Conservation (phyloP, 2,797 vertebrate genomes). For the Myotis myotis region DNA sequence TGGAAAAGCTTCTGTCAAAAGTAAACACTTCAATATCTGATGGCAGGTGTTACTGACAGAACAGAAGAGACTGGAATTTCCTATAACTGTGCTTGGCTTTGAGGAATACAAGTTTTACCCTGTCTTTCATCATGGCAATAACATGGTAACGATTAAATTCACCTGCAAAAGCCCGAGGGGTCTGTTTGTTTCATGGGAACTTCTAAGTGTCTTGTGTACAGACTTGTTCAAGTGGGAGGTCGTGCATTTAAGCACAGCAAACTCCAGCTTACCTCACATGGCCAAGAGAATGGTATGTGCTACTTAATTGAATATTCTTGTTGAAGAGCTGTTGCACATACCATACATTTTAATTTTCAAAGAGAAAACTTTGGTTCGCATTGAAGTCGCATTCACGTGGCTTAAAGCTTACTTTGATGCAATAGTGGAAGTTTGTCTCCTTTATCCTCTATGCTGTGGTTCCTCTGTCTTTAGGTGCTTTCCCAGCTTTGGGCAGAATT, state of each 20-base stretch:
- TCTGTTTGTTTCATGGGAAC: constrained; percentile 69
- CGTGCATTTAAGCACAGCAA: constrained; percentile 19
- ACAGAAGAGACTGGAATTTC: constrained; percentile 62
- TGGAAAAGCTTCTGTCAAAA: constrained; percentile 63
- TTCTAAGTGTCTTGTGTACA: constrained; percentile 67
- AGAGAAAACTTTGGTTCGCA: constrained; percentile 2
- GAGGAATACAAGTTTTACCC: constrained; percentile 61
- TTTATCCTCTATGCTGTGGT: background rate
- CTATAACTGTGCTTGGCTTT: constrained; percentile 60
- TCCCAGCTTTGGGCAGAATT: background rate
- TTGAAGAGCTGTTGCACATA: background rate
- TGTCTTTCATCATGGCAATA: constrained; percentile 69
- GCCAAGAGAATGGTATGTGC: constrained; percentile 58
- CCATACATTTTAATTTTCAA: constrained; percentile 38
- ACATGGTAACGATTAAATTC: constrained; percentile 74
- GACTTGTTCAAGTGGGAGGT: constrained; percentile 70
- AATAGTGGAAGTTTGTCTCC: background rate
- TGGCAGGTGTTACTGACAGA: constrained; percentile 63
- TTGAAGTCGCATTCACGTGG: background rate
- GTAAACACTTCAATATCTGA: constrained; percentile 45
- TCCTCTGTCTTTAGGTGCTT: background rate
- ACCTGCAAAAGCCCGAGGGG: constrained; percentile 51
- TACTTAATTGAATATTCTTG: constrained; percentile 30
- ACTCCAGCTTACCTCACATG: constrained; percentile 42
- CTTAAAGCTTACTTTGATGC: background rate